Percentiles rank a stretch among this genome's conserved stretches.
Conservation (phyloP, 2,888 invertebrate species). For the Chouioia cunea region DNA sequence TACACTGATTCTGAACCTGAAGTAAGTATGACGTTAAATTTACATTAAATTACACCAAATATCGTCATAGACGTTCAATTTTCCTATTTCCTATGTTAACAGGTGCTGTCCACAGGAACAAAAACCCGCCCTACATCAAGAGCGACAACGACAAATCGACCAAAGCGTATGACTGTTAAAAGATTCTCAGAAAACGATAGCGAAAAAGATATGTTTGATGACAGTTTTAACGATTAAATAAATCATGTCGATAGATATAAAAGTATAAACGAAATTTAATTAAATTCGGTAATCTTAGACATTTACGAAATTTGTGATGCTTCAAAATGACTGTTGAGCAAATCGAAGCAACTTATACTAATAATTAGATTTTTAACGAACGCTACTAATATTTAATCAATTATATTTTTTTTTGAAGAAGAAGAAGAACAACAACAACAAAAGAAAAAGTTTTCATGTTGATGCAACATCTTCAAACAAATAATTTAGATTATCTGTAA, state of each 20-base stretch:
- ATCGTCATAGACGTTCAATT: background rate
- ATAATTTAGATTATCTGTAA: conserved; percentile 46
- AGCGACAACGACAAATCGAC: conserved; percentile 27
- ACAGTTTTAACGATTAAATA: conserved; percentile 39
- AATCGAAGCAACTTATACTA: conserved; percentile 34
- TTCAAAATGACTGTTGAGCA: conserved; percentile 36
- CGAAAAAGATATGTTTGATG: conserved; percentile 59
- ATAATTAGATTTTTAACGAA: conserved; percentile 34
- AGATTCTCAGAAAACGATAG: conserved; percentile 47
- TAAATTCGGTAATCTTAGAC: too few species aligned
- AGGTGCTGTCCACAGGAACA: conserved; percentile 56
- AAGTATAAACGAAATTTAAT: too few species aligned
- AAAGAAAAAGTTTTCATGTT: conserved; percentile 46
- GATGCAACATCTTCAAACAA: conserved; percentile 28
- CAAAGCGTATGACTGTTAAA: conserved; percentile 32
- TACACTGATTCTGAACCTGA: conserved; percentile 56
- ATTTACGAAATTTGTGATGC: too few species aligned
- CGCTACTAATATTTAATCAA: conserved; percentile 30
- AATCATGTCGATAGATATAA: too few species aligned
- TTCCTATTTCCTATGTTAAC: conserved; percentile 21
- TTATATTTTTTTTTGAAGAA: conserved; percentile 31
- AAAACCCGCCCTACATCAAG: conserved; percentile 52
- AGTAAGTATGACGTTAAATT: conserved; percentile 48
- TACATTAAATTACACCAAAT: too few species aligned
- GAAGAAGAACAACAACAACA: too few species aligned